These are phyloP conservation scores for Incurvaria masculella DNA, from an alignment of 2,888 invertebrate species.

Conservation along the genomic window DNA sequence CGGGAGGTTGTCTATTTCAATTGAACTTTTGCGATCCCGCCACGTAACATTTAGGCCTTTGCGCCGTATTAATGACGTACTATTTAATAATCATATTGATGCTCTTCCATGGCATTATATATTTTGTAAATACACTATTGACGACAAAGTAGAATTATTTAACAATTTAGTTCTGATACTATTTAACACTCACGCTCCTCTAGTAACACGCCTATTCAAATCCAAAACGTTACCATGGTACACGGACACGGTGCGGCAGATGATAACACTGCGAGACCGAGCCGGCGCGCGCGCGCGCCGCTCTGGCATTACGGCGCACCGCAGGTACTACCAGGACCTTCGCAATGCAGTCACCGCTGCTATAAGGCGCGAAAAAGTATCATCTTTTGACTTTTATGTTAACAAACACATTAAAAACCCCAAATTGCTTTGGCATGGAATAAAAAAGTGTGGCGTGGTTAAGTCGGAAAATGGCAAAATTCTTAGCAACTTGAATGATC, in stretches of 20 bases:
- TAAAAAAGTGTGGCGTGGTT: conserved; percentile 1
- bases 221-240: background rate
- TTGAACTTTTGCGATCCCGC: background rate
- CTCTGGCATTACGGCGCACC: background rate
- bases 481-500: background rate
- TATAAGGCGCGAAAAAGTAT: conserved; percentile 12
- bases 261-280: background rate
- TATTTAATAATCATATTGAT: background rate
- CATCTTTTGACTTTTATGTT: conserved; percentile 11
- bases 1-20: background rate
- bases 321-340: conserved; percentile 4
- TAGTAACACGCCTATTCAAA: background rate
- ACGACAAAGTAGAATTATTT: background rate
- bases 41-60: background rate
- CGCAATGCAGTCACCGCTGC: conserved; percentile 10
- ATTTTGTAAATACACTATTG: background rate
- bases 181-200: background rate
- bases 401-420: conserved; percentile 11
- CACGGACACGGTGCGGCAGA: background rate
- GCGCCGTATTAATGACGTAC: background rate
- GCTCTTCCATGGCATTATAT: background rate
- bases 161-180: background rate
- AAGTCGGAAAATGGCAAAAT: background rate
- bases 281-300: background rate
- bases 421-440: conserved; percentile 8